Percentiles rank a stretch among this genome's conserved stretches.
Conservation (phyloP, 2,888 invertebrate genomes). For the Pyrrhia umbra region DNA sequence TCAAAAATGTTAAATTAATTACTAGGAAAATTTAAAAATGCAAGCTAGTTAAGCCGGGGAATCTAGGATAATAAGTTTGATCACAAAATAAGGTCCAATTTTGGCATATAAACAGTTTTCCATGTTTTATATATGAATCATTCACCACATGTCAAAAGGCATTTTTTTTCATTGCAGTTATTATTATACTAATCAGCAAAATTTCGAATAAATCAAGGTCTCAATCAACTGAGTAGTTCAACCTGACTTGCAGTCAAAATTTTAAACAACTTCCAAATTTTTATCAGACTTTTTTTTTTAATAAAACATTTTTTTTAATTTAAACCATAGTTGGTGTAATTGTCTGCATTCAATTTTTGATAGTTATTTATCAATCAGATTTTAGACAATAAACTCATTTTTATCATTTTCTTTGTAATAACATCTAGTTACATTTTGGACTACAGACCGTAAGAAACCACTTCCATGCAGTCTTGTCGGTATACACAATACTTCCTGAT, state of each 20-base stretch:
- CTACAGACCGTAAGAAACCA: constrained; percentile 33
- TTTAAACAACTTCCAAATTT: too few species aligned
- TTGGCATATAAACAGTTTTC: constrained; percentile 71
- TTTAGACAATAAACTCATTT: not conserved
- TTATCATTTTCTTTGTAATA: not conserved
- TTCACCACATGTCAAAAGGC: constrained; percentile 64
- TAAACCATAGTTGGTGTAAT: not conserved
- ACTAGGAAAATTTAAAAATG: constrained; percentile 65
- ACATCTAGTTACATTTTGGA: not conserved
- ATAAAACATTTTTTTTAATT: not conserved
- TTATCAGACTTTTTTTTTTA: too few species aligned
- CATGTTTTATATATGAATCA: constrained; percentile 65
- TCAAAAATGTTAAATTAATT: constrained; percentile 71
- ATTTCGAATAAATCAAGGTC: constrained; percentile 16
- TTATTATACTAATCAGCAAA: constrained; percentile 19
- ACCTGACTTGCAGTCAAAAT: too few species aligned
- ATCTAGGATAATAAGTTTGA: constrained; percentile 68
- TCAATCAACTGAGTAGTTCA: not conserved
- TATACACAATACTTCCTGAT: constrained; percentile 79
- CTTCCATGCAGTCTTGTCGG: constrained; percentile 78
- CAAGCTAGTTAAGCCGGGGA: constrained; percentile 70
- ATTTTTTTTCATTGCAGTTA: constrained; percentile 67
- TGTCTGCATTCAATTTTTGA: not conserved
- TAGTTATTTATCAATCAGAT: constrained; percentile 8
- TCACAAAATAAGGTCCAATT: constrained; percentile 79